Evolutionary conservation across 2,113 vertebrate genomes (phyloP).

Genomic region (Pomatorhinus ruficollis): DNA sequence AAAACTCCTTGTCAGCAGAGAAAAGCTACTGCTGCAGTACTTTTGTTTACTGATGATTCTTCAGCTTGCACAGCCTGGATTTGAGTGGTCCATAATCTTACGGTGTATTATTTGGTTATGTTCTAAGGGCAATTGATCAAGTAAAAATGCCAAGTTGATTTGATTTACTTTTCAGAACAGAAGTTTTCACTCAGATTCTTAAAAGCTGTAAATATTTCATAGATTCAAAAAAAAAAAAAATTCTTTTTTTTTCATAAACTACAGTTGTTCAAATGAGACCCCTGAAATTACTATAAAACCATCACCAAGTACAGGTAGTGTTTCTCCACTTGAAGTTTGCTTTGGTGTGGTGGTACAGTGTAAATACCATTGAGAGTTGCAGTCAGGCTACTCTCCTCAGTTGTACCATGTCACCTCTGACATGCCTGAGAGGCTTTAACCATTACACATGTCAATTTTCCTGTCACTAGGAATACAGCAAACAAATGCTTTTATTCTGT

Average conservation of each 20-base stretch:
- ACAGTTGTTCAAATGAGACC: background rate
- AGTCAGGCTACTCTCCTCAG: background rate
- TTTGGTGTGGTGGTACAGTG: background rate
- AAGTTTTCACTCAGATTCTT: background rate
- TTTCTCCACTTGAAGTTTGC: background rate
- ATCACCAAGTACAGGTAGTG: background rate
- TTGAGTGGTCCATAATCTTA: background rate
- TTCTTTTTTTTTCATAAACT: background rate
- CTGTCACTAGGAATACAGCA: background rate
- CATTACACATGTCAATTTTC: background rate
- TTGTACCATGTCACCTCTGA: background rate
- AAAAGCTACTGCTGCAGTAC: background rate
- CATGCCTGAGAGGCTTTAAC: background rate
- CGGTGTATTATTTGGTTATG: background rate
- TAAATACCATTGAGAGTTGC: background rate
- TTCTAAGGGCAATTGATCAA: background rate
- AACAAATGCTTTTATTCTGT: background rate
- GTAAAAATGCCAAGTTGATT: background rate
- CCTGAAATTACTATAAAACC: background rate
- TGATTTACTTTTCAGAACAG: background rate
- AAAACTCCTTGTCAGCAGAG: background rate
- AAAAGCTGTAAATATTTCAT: background rate
- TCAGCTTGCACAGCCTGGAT: background rate
- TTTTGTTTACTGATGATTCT: background rate
- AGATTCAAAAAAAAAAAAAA: background rate